Evolutionary conservation across 2,888 invertebrate genomes (phyloP), one percentile per base, ranked within the genome.

Genomic region (Pollenia griseotomentosa): DNA sequence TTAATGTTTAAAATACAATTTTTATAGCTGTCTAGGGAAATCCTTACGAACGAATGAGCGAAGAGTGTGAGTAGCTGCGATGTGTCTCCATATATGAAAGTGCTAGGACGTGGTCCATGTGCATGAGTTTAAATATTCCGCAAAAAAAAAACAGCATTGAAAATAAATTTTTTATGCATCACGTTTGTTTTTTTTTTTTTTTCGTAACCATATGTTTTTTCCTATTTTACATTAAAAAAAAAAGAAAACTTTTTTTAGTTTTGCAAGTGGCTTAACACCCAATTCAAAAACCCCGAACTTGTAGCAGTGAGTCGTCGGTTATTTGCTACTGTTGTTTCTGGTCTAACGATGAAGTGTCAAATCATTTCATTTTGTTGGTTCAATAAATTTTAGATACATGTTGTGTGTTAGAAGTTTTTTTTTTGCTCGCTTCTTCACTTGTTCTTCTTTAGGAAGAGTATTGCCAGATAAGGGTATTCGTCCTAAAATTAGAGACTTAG

Each of bases 21-120:
- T 86, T 93, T 93, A 93, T 92, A 90, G 91, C 92, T 92, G 92
- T 92, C 93, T 92, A 87, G 93, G 91, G 92, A 92, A 91, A 92
- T 92, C 91, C 48, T 57, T n/a, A 33, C 14, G 2, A 44, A 48
- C 46, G 89, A 91, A 11, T 40, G 23, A 81, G 80, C 65, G 12
- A 11, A 46, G 23, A 81, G 80, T 73, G 12, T 44, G 42, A 61
- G 61, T 16, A 63, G 63, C 51, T 40, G 66, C 12, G 33, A 6
- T 33, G 33, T 33, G 33, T 16, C 33, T 10, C 10, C 12, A 53
- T 33, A 46, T 51, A 53, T 61, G 68, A 68, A 74, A 59, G 53
- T 66, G 73, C 33, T 44, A 46, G 53, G 51, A 74, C 59, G 75
- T 75, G 74, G 74, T 46, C 40, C 19, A 33, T 65, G 16, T 71